Base-by-base conservation (phyloP, 2,888 invertebrate genomes). In the Urechis unicinctus region DNA sequence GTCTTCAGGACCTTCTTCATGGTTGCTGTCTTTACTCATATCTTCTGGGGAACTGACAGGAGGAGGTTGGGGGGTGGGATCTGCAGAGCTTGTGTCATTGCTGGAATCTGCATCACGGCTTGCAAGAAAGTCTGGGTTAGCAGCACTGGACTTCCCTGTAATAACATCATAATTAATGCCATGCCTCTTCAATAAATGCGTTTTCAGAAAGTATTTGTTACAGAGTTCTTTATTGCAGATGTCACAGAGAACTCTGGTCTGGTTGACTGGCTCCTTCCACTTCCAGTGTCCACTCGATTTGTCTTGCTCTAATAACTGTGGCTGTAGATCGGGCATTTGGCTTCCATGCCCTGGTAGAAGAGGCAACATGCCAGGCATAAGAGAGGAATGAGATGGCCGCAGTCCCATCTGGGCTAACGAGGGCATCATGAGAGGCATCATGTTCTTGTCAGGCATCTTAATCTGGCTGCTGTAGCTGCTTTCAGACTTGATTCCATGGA, bases 401-500 rank as follows among this genome's bases (percentile, higher is more conserved):
- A 36, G 17, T 9, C 9, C 9, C 9, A 9, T 36, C 36, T 36
- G 36, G 36, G 36, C 9, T 17, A 36, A 17, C 9, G 36, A 36
- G 9, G 36, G 36, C 36, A 36, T 36, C 36, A 36, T 36, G 36
- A 9, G 9, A 9, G 36, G 9, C 36, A 36, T 36, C 9, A 9
- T 36, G 17, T 9, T 9, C 36, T 13, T 36, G 17, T 17, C 17
- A 13, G 36, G 36, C 36, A 36, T 36, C 9, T 9, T 36, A 9
- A 17, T 36, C 36, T 13, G 9, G 17, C 36, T 36, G 9, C 9
- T 17, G 9, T 13, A 13, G 36, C 36, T 36, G 36, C 36, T 13
- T 2, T 60, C 58, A 3, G 52, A 31, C 41, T 58, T 60, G 31
- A 98, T 92, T 22, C 96, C 96, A 77, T 98, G 98, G 31, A 93